A percentile compares a stretch with the other conserved stretches of the same genome.
phyloP scores from a whole-genome alignment of 2,113 vertebrate species.

The Melanocharis versteri region DNA sequence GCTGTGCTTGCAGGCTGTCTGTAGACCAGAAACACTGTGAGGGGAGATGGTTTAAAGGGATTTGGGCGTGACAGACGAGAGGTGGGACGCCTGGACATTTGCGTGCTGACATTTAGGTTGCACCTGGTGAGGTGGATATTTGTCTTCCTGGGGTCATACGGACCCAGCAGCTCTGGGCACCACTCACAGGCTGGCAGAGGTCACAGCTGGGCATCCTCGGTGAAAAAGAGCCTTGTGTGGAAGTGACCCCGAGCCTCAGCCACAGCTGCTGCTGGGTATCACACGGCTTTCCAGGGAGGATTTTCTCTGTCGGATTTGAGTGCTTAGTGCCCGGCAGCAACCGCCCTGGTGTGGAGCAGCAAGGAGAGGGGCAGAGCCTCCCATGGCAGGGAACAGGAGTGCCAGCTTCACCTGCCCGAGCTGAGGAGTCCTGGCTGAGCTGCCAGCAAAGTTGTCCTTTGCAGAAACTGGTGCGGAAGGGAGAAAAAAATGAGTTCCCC shows the following conservation, averaged over 20 bases:
- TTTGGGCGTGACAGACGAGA: neutral
- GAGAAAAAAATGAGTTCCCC: neutral
- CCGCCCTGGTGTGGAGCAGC: neutral
- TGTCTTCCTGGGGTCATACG: rapidly evolving
- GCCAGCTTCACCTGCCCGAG: neutral
- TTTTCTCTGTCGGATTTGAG: neutral
- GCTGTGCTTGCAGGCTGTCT: neutral
- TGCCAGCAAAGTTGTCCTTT: neutral
- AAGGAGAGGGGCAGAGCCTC: neutral
- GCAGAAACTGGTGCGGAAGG: neutral
- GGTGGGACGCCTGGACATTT: neutral
- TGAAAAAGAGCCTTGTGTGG: neutral
- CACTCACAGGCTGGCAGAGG: neutral
- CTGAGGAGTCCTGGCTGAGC: neutral
- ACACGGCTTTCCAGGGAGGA: neutral
- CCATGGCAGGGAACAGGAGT: rapidly evolving
- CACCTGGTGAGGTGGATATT: neutral
- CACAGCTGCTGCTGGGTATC: neutral
- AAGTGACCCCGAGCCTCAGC: neutral
- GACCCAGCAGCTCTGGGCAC: neutral
- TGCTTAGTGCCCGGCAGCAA: rapidly evolving
- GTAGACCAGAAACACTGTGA: neutral
- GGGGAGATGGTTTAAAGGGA: neutral
- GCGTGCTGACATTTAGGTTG: neutral
- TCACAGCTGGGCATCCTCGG: neutral